A percentile compares a stretch with the other conserved stretches of the same genome.
Evolutionary conservation across 2,888 invertebrate species (phyloP).

Genomic region (Liodrosophila aerea): DNA sequence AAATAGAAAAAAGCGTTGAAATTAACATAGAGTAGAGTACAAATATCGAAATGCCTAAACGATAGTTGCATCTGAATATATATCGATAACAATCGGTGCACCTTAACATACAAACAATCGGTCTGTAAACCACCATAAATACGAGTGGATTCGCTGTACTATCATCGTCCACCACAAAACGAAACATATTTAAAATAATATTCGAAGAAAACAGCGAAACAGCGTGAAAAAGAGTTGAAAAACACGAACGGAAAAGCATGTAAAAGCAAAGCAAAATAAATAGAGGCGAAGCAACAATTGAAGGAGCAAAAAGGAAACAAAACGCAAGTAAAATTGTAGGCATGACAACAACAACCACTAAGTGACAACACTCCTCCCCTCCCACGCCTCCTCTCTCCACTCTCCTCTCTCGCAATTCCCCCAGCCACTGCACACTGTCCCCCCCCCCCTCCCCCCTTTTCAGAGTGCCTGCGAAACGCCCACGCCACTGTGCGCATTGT

Average conservation of each 20-base stretch:
- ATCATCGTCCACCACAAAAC: not conserved
- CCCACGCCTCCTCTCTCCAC: slow-evolving; percentile 12
- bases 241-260: not conserved
- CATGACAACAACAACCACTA: slow-evolving; percentile 22
- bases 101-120: not conserved
- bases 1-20: too few species aligned
- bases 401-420: slow-evolving; percentile 10
- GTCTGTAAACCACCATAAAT: too few species aligned
- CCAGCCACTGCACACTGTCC: not conserved
- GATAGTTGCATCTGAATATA: not conserved
- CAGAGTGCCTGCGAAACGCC: too few species aligned
- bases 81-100: slow-evolving; percentile 1
- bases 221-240: slow-evolving; percentile 1
- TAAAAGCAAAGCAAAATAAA: slow-evolving; percentile 26
- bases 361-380: too few species aligned
- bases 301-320: slow-evolving; percentile 12
- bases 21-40: too few species aligned
- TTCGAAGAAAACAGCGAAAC: slow-evolving; percentile 27
- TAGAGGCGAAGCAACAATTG: slow-evolving; percentile 34
- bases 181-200: slow-evolving; percentile 4
- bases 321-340: slow-evolving; percentile 27
- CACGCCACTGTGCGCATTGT: too few species aligned
- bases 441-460: too few species aligned
- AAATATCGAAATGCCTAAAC: not conserved
- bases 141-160: too few species aligned